phyloP scores from a whole-genome alignment of 2,888 invertebrate genomes.

The Nomada hirtipes region DNA sequence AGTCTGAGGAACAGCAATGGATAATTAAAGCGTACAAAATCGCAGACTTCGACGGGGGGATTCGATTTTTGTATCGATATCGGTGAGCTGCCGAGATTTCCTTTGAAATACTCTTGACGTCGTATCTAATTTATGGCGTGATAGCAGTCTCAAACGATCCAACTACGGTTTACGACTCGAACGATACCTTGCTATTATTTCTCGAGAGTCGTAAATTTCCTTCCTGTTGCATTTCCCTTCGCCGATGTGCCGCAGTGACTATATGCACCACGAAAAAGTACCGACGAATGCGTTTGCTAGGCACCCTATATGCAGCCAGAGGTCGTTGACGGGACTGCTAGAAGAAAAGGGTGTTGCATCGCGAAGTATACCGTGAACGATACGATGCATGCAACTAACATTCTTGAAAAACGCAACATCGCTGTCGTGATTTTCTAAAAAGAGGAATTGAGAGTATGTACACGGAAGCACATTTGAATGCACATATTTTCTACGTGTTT shows the following conservation, averaged over 20 bases:
- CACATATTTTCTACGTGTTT: too few species aligned
- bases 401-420: constrained; percentile 28
- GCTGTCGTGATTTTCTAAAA: background rate
- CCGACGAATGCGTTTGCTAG: constrained; percentile 34
- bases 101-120: constrained; percentile 49
- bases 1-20: too few species aligned
- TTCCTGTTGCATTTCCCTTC: constrained; percentile 58
- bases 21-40: constrained; percentile 40
- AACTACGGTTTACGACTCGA: constrained; percentile 62
- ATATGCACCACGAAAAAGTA: constrained; percentile 48
- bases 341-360: constrained; percentile 45
- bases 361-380: constrained; percentile 31
- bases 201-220: constrained; percentile 62
- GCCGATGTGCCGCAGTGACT: constrained; percentile 49
- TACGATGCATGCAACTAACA: constrained; percentile 18
- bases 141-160: constrained; percentile 58
- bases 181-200: constrained; percentile 63
- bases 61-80: constrained; percentile 25
- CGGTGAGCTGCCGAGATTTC: constrained; percentile 30
- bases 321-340: constrained; percentile 54
- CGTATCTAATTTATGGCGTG: constrained; percentile 60
- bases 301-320: constrained; percentile 48
- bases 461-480: background rate
- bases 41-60: background rate
- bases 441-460: background rate